phyloP scores from a whole-genome alignment of 2,888 invertebrate species.

The Ochropleura plecta region DNA sequence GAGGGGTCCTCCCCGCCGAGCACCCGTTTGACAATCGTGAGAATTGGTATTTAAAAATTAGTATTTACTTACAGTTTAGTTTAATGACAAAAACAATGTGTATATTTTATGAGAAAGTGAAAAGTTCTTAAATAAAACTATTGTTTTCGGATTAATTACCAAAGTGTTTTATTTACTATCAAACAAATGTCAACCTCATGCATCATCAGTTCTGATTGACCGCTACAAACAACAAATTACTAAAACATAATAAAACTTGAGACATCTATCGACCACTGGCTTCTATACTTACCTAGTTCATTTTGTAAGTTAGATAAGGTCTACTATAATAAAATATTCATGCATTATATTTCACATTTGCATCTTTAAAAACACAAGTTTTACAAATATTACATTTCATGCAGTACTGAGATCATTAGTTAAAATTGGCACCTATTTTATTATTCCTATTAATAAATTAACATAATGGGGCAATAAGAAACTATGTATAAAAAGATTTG shows the following conservation, averaged over 20 bases:
- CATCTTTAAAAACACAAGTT: constrained; percentile 47
- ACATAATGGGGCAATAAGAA: constrained; percentile 23
- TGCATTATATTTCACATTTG: constrained; percentile 61
- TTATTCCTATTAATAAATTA: constrained; percentile 54
- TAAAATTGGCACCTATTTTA: constrained; percentile 64
- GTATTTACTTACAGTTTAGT: constrained; percentile 91
- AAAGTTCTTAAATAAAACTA: constrained; percentile 91
- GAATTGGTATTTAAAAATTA: constrained; percentile 90
- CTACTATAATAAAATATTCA: constrained; percentile 30
- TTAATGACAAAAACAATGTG: constrained; percentile 91
- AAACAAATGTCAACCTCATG: constrained; percentile 65
- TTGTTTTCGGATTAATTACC: constrained; percentile 90
- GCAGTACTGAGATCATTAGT: constrained; percentile 62
- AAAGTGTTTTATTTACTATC: constrained; percentile 86
- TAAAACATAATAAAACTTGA: constrained; percentile 42
- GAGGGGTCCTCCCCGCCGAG: constrained; percentile 74
- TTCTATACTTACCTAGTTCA: constrained; percentile 37
- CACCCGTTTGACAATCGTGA: constrained; percentile 84
- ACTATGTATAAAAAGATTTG: constrained; percentile 15
- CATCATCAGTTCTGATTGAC: constrained; percentile 51
- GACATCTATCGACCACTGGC: constrained; percentile 22
- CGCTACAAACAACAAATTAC: constrained; percentile 41
- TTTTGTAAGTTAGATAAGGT: constrained; percentile 31
- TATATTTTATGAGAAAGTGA: constrained; percentile 91
- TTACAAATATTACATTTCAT: constrained; percentile 61